Evolutionary conservation across 2,888 invertebrate genomes (phyloP).

Genomic region (Campoplex capitator): DNA sequence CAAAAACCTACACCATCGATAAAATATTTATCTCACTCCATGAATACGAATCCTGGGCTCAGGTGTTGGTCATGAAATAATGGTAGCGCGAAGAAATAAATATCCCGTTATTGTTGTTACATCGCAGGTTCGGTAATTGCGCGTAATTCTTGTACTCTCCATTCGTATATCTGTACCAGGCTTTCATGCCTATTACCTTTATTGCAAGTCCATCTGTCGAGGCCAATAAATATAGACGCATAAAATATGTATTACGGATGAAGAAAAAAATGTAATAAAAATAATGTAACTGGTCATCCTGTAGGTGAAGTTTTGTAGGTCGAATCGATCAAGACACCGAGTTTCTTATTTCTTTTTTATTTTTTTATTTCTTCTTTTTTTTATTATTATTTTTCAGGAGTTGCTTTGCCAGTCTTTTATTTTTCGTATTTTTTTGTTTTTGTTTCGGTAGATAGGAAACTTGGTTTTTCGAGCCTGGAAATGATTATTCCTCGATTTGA

Average conservation of each 20-base stretch:
- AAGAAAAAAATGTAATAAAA: not conserved
- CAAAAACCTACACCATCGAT: not conserved
- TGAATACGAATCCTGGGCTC: not conserved
- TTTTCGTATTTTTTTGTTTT: not conserved
- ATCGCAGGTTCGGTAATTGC: conserved; percentile 47
- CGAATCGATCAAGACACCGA: not conserved
- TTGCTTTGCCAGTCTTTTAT: not conserved
- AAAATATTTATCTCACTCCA: conserved; percentile 2
- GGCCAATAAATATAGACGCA: conserved; percentile 30
- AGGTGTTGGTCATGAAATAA: conserved; percentile 40
- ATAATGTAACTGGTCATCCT: conserved; percentile 8
- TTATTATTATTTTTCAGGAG: not conserved
- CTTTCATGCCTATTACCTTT: conserved; percentile 36
- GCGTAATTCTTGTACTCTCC: conserved; percentile 40
- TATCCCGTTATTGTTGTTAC: conserved; percentile 57
- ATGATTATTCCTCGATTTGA: not conserved
- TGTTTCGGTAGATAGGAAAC: too few species aligned
- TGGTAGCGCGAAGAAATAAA: conserved; percentile 45
- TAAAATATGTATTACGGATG: conserved; percentile 5
- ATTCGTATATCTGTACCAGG: conserved; percentile 21
- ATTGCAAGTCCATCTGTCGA: conserved; percentile 35
- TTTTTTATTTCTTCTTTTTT: not conserved
- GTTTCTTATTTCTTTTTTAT: not conserved
- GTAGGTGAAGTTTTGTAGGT: conserved; percentile 9
- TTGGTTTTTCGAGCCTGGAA: too few species aligned